Conservation (phyloP, 2,113 vertebrate genomes). For the Malaclemys terrapin region DNA sequence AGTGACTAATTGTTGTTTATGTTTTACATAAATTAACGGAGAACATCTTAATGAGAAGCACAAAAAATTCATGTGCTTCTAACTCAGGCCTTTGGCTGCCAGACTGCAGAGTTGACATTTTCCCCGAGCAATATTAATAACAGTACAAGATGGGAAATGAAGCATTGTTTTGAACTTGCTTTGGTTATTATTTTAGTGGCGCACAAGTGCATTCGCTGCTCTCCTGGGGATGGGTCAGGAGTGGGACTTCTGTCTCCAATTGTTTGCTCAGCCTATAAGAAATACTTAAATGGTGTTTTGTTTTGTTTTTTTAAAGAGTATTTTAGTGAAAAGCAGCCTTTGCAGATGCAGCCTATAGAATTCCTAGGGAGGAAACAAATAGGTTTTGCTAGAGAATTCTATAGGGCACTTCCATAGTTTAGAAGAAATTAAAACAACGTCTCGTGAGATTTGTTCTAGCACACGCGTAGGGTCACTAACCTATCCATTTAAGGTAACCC, state of each 20-base stretch:
- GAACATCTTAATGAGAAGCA: slow-evolving; percentile 40
- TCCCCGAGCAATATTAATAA: neutral
- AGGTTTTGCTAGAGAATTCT: fast-evolving
- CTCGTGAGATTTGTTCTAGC: neutral
- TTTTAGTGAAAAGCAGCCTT: neutral
- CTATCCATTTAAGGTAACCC: neutral
- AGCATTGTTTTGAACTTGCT: slow-evolving; percentile 34
- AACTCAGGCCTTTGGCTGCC: slow-evolving; percentile 43
- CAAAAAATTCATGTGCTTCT: slow-evolving; percentile 34
- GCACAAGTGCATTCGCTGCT: neutral
- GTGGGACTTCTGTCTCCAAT: slow-evolving; percentile 10
- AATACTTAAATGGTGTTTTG: neutral
- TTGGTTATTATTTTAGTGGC: slow-evolving; percentile 56
- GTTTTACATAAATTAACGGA: slow-evolving; percentile 41
- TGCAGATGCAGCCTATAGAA: neutral
- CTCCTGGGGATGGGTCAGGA: slow-evolving; percentile 25
- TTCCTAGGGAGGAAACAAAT: neutral
- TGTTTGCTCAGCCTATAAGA: neutral
- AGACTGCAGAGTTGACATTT: neutral
- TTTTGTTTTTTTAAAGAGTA: neutral
- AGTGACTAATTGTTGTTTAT: slow-evolving; percentile 40
- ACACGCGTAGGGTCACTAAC: neutral
- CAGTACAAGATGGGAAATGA: slow-evolving; percentile 42
- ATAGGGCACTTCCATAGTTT: neutral
- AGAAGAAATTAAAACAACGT: neutral